Evolutionary conservation across 2,797 vertebrate genomes (phyloP).

Genomic region (Phoeniculus purpureus): DNA sequence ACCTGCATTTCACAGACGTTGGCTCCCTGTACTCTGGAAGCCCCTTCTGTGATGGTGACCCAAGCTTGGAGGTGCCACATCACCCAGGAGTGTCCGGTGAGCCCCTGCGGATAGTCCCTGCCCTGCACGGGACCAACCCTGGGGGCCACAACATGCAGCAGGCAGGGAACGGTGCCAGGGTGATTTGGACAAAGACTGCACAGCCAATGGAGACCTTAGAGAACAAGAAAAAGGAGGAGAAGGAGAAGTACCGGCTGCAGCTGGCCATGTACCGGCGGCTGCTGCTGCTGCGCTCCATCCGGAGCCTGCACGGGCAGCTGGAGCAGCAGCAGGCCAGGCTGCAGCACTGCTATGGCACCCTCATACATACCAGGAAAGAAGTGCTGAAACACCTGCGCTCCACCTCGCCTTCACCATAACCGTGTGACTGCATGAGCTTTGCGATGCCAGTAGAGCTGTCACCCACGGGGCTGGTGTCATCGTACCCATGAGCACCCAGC

Average conservation of each 20-base stretch:
- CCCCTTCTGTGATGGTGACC: fast-evolving
- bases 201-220: slow-evolving; percentile 16
- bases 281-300: slow-evolving; percentile 50
- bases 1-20: not conserved
- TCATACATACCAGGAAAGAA: slow-evolving; percentile 54
- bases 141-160: fast-evolving
- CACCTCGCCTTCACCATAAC: not conserved
- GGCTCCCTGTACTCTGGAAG: not conserved
- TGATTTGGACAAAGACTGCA: not conserved
- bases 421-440: slow-evolving; percentile 46
- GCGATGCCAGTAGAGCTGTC: not conserved
- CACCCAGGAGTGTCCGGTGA: fast-evolving
- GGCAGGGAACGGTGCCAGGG: fast-evolving
- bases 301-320: slow-evolving; percentile 51
- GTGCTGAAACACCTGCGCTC: slow-evolving; percentile 26
- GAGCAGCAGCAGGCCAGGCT: slow-evolving; percentile 50
- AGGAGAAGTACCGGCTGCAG: slow-evolving; percentile 43
- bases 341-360: not conserved
- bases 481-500: not conserved
- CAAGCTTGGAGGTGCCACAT: not conserved
- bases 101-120: not conserved
- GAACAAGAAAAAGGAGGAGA: slow-evolving; percentile 40
- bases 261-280: slow-evolving; percentile 47
- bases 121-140: not conserved
- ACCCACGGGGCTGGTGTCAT: not conserved